A percentile compares a stretch with the other conserved stretches of the same genome.
phyloP scores from a whole-genome alignment of 2,113 vertebrate species.

The Phylloscopus whistleri region DNA sequence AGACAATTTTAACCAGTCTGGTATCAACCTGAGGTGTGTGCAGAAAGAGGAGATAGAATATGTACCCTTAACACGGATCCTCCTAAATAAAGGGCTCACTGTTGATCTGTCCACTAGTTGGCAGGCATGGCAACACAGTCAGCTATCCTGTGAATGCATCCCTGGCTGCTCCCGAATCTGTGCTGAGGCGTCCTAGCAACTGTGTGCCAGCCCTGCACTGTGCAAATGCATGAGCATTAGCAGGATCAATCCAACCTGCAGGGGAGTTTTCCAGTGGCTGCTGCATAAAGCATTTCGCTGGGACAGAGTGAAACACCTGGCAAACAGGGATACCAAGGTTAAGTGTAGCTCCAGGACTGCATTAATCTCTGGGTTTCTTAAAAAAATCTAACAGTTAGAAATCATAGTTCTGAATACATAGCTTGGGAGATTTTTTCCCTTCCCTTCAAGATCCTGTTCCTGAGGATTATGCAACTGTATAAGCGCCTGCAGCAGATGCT shows the following conservation, averaged over 20 bases:
- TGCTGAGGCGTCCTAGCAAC: not conserved
- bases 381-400: not conserved
- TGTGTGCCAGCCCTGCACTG: not conserved
- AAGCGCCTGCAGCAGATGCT: not conserved
- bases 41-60: not conserved
- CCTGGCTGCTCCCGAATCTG: not conserved
- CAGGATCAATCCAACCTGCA: not conserved
- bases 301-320: not conserved
- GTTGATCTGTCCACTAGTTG: slow-evolving; percentile 34
- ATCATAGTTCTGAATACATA: not conserved
- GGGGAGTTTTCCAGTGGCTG: not conserved
- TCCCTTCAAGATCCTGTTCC: not conserved
- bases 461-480: not conserved
- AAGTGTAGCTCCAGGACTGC: not conserved
- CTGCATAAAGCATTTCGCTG: not conserved
- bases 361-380: not conserved
- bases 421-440: not conserved
- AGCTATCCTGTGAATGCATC: not conserved
- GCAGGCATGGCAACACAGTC: not conserved
- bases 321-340: not conserved
- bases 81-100: not conserved
- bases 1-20: not conserved
- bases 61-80: not conserved
- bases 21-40: not conserved
- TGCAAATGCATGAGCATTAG: not conserved